A percentile compares a stretch with the other conserved stretches of the same genome.
These are phyloP conservation scores for Camponotus floridanus DNA, from an alignment of 1,140 invertebrate genomes.

Conservation along the genomic window DNA sequence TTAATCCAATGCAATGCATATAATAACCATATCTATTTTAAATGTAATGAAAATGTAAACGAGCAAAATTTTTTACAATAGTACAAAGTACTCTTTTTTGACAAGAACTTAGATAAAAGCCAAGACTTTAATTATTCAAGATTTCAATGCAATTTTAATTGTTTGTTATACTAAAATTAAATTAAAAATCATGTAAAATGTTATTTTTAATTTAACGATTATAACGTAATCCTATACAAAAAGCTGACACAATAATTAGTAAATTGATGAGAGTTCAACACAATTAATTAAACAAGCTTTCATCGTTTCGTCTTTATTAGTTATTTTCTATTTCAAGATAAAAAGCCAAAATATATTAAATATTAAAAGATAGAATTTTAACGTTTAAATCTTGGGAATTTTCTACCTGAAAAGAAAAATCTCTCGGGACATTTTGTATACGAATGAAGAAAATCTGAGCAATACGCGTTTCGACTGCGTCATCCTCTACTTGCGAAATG, in stretches of 20 bases:
- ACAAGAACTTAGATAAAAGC: too few species aligned
- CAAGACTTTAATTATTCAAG: too few species aligned
- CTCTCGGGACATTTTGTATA: constrained; percentile 6
- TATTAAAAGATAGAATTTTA: not conserved
- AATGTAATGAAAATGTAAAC: not conserved
- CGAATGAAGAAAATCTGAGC: constrained; percentile 22
- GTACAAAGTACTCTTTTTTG: not conserved
- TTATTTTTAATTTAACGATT: not conserved
- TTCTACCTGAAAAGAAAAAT: not conserved
- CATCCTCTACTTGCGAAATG: constrained; percentile 1
- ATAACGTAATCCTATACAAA: not conserved
- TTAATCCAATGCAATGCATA: not conserved
- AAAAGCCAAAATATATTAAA: not conserved
- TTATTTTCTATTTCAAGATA: not conserved
- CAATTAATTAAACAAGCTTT: not conserved
- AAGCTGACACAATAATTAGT: not conserved
- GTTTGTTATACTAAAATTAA: not conserved
- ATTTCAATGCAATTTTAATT: not conserved
- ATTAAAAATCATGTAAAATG: not conserved
- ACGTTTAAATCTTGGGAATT: not conserved
- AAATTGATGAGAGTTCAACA: not conserved
- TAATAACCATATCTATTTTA: not conserved
- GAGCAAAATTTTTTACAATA: not conserved
- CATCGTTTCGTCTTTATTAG: not conserved
- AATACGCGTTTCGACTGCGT: constrained; percentile 23